Percentiles rank a stretch among this genome's conserved stretches.
Conservation (phyloP, 1,140 invertebrate species). For the Tetranychus cinnabarinus region DNA sequence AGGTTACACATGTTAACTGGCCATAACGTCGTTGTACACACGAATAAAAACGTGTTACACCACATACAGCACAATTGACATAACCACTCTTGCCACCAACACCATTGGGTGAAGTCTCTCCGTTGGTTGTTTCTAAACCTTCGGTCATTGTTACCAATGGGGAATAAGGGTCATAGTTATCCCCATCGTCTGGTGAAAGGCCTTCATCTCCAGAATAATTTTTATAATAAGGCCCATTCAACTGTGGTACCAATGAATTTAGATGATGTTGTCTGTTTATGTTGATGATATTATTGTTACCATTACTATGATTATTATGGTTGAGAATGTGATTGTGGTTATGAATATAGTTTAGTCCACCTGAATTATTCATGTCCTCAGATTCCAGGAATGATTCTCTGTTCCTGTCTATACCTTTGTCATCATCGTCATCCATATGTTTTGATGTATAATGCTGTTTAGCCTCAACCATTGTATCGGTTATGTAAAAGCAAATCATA, state of each 20-base stretch:
- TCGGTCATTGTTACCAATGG: neutral
- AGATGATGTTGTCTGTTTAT: neutral
- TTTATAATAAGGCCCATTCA: neutral
- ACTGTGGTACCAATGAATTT: neutral
- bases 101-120: neutral
- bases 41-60: constrained; percentile 8
- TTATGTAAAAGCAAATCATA: constrained; percentile 1
- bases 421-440: constrained; percentile 4
- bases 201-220: neutral
- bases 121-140: neutral
- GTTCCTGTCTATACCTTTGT: neutral
- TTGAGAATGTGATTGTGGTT: neutral
- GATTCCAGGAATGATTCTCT: neutral
- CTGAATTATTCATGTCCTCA: neutral
- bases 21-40: constrained; percentile 8
- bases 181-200: neutral
- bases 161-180: neutral
- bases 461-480: constrained; percentile 1
- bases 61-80: constrained; percentile 9
- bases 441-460: neutral
- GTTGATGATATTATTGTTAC: too few species aligned
- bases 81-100: neutral
- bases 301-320: too few species aligned
- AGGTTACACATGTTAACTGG: constrained; percentile 2
- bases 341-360: neutral